Conservation (phyloP, 2,113 vertebrate genomes). For the Etheostoma cragini region DNA sequence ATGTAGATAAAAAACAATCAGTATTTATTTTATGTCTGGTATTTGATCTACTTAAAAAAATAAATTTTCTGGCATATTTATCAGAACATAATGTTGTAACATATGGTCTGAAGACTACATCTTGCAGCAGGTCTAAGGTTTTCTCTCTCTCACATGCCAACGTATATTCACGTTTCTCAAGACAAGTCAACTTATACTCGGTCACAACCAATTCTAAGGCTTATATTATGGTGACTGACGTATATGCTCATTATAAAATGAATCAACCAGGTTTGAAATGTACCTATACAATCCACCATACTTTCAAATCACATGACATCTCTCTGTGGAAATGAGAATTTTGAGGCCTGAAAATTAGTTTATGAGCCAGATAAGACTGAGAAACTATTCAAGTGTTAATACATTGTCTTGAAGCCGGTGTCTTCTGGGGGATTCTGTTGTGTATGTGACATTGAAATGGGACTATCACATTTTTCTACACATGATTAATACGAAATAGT, state of each 20-base stretch:
- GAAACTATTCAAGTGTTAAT: constrained; percentile 19
- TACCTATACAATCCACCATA: not conserved
- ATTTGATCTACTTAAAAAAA: not conserved
- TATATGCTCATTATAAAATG: not conserved
- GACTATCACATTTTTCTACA: not conserved
- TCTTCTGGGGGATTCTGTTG: constrained; percentile 17
- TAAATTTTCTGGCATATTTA: not conserved
- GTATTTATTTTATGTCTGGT: not conserved
- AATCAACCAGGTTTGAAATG: not conserved
- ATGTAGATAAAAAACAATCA: not conserved
- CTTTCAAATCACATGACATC: not conserved
- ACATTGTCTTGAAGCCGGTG: not conserved
- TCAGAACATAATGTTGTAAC: not conserved
- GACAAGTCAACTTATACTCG: not conserved
- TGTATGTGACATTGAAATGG: constrained; percentile 21
- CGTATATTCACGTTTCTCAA: not conserved
- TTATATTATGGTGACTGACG: not conserved
- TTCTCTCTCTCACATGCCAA: not conserved
- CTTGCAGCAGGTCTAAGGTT: not conserved
- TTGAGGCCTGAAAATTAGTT: constrained; percentile 20
- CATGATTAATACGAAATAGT: constrained; percentile 2
- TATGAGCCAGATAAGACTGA: constrained; percentile 13
- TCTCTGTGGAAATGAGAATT: not conserved
- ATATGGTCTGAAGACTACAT: not conserved
- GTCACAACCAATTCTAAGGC: not conserved